These are phyloP conservation scores for Coenonympha arcania DNA, from an alignment of 2,888 invertebrate genomes.

Conservation along the genomic window DNA sequence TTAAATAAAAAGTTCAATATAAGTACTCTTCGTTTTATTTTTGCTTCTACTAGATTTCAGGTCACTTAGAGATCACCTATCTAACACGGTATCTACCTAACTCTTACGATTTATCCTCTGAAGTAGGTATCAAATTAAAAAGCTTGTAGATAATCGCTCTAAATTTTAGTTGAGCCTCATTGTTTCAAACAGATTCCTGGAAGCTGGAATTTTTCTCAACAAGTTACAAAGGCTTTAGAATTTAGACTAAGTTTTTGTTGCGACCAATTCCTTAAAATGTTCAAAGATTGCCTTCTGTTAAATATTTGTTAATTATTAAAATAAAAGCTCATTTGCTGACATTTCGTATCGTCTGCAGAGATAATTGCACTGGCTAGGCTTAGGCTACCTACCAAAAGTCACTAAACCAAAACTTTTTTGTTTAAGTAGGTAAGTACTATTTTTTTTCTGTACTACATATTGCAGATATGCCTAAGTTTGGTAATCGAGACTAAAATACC, in stretches of 20 bases:
- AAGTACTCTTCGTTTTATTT: too few species aligned
- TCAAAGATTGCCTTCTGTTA: constrained; percentile 2
- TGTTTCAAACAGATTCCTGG: constrained; percentile 9
- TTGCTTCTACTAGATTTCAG: too few species aligned
- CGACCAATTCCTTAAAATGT: constrained; percentile 1
- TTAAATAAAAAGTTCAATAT: too few species aligned
- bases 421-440: too few species aligned
- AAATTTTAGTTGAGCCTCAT: not conserved
- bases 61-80: too few species aligned
- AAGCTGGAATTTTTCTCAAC: constrained; percentile 15
- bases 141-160: not conserved
- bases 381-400: too few species aligned
- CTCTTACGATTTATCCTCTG: too few species aligned
- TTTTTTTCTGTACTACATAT: too few species aligned
- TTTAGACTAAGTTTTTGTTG: constrained; percentile 17
- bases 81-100: too few species aligned
- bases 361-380: not conserved
- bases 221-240: too few species aligned
- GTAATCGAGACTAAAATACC: constrained; percentile 16
- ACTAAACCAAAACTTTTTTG: too few species aligned
- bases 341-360: not conserved
- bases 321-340: constrained; percentile 2
- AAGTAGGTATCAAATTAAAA: not conserved
- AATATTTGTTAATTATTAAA: constrained; percentile 5
- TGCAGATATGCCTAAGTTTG: too few species aligned